phyloP scores from a whole-genome alignment of 1,140 invertebrate genomes.

The Calosoma granatense region DNA sequence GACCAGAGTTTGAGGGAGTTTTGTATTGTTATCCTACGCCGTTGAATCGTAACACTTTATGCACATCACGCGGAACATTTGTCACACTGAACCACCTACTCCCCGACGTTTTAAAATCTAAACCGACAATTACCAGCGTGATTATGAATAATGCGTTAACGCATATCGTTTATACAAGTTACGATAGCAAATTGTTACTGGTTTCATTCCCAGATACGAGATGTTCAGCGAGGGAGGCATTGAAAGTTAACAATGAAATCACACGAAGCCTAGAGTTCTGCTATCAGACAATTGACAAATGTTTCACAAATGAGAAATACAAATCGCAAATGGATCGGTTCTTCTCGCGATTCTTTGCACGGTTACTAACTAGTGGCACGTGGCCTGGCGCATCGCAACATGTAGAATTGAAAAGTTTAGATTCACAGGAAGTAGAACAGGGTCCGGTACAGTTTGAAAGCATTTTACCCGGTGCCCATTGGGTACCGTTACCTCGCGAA shows the following conservation, averaged over 20 bases:
- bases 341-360: constrained; percentile 41
- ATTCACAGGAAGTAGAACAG: constrained; percentile 6
- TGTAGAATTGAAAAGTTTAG: constrained; percentile 10
- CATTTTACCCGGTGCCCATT: constrained; percentile 39
- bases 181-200: constrained; percentile 44
- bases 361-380: constrained; percentile 30
- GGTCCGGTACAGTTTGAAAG: constrained; percentile 28
- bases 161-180: constrained; percentile 44
- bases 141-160: constrained; percentile 39
- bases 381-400: constrained; percentile 25
- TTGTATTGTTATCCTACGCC: constrained; percentile 55
- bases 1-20: constrained; percentile 51
- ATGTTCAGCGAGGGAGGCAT: constrained; percentile 38
- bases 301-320: constrained; percentile 36
- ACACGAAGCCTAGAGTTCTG: constrained; percentile 40
- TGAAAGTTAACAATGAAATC: constrained; percentile 38
- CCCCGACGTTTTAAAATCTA: constrained; percentile 45
- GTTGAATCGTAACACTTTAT: constrained; percentile 47
- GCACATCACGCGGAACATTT: constrained; percentile 50
- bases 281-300: constrained; percentile 39
- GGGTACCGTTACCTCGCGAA: constrained; percentile 58
- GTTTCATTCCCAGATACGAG: constrained; percentile 39
- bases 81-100: constrained; percentile 57
- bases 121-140: constrained; percentile 45
- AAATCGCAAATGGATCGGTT: constrained; percentile 41